Percentiles rank a stretch among this genome's conserved stretches.
These are phyloP conservation scores for Gnatocerus cornutus DNA, from an alignment of 2,888 invertebrate genomes.

Conservation along the genomic window DNA sequence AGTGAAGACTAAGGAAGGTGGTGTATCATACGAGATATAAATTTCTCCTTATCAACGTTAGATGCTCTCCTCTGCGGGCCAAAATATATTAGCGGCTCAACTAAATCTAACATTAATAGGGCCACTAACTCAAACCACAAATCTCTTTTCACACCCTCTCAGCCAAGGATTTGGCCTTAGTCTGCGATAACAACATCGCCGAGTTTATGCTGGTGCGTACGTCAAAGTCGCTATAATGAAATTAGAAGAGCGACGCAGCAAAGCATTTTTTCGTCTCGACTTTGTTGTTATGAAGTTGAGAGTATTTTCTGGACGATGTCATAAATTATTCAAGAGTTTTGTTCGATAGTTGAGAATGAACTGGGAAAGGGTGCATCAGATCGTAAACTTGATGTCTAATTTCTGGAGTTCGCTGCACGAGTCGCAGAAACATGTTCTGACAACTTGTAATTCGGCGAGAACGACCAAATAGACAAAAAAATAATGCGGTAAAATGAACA, in stretches of 20 bases:
- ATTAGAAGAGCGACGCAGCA: neutral
- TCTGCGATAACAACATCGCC: constrained; percentile 27
- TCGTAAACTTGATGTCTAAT: constrained; percentile 8
- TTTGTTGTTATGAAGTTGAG: neutral
- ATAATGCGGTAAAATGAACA: constrained; percentile 6
- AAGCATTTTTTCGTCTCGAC: neutral
- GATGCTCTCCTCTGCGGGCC: constrained; percentile 31
- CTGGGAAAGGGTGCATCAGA: constrained; percentile 4
- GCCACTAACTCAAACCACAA: constrained; percentile 45
- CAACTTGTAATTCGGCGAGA: neutral
- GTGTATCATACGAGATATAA: constrained; percentile 46
- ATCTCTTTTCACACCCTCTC: constrained; percentile 38
- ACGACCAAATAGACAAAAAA: constrained; percentile 1
- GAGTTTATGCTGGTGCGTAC: constrained; percentile 2
- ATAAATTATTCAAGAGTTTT: constrained; percentile 10
- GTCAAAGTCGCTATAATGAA: constrained; percentile 1
- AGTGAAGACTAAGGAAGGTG: constrained; percentile 21
- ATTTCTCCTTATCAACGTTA: constrained; percentile 45
- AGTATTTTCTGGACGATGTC: neutral
- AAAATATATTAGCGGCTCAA: constrained; percentile 47
- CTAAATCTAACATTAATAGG: constrained; percentile 50
- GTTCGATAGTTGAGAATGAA: constrained; percentile 11
- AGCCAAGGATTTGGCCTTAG: constrained; percentile 22
- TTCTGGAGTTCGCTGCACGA: constrained; percentile 1
- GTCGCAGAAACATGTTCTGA: constrained; percentile 5